phyloP scores from a whole-genome alignment of 2,797 vertebrate species.

The Fundulus diaphanus region DNA sequence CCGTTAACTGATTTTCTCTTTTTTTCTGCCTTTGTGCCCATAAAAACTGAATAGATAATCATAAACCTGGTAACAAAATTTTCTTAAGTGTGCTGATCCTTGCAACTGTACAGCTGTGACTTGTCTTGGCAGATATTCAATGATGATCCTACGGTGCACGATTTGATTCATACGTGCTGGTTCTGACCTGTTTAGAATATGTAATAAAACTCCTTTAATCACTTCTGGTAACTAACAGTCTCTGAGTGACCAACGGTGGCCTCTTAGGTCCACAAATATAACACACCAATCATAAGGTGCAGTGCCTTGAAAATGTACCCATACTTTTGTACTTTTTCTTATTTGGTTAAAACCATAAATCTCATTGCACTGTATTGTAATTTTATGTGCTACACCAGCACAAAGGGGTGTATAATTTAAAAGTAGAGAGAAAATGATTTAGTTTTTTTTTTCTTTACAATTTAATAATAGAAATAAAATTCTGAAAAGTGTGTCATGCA shows the following conservation, averaged over 20 bases:
- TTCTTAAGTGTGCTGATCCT: constrained; percentile 50
- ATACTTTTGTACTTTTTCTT: not conserved
- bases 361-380: not conserved
- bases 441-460: not conserved
- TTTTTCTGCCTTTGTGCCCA: constrained; percentile 21
- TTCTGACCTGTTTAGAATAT: not conserved
- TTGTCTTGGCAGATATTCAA: not conserved
- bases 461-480: not conserved
- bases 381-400: not conserved
- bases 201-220: not conserved
- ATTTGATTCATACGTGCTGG: not conserved
- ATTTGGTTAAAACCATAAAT: not conserved
- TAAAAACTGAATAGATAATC: constrained; percentile 34
- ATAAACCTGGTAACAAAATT: constrained; percentile 70
- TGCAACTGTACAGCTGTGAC: constrained; percentile 38
- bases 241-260: not conserved
- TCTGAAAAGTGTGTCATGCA: not conserved
- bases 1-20: constrained; percentile 24
- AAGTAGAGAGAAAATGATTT: not conserved
- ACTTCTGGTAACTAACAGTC: not conserved
- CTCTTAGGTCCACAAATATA: not conserved
- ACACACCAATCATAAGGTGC: not conserved
- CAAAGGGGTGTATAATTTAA: not conserved
- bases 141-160: not conserved
- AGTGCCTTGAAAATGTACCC: not conserved